Evolutionary conservation across 1,140 invertebrate genomes (phyloP).

Genomic region (Megathymus violae): DNA sequence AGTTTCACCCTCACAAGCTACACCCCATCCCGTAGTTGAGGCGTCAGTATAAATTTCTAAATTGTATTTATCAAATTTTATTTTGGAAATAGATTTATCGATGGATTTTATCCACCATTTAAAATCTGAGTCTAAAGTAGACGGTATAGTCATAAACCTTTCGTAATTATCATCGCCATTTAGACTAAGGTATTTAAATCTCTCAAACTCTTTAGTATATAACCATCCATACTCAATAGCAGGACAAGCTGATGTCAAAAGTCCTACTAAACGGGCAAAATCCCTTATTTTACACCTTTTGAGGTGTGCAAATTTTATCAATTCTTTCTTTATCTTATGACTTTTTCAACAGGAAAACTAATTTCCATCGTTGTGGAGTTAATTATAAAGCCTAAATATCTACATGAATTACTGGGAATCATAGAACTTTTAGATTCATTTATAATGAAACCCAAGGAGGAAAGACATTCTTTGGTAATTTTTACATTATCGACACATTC

Average conservation of each 20-base stretch:
- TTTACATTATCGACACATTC: background rate
- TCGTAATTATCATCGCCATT: background rate
- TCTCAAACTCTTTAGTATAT: background rate
- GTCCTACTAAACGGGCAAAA: background rate
- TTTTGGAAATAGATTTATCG: background rate
- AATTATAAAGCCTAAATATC: background rate
- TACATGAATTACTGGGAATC: background rate
- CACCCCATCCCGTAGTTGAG: background rate
- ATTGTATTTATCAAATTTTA: background rate
- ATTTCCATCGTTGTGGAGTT: background rate
- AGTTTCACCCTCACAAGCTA: too few species aligned
- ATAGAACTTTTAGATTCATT: background rate
- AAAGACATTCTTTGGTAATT: too few species aligned
- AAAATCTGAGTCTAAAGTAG: background rate
- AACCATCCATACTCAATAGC: background rate
- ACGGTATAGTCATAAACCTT: background rate
- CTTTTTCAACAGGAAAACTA: background rate
- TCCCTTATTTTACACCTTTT: background rate
- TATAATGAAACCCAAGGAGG: background rate
- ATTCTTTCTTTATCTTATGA: background rate
- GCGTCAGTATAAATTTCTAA: background rate
- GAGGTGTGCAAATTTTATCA: background rate
- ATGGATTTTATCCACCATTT: background rate
- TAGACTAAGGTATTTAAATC: background rate
- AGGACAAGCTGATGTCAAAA: background rate